Conservation (phyloP, 2,113 vertebrate species). For the Herpailurus yagouaroundi region DNA sequence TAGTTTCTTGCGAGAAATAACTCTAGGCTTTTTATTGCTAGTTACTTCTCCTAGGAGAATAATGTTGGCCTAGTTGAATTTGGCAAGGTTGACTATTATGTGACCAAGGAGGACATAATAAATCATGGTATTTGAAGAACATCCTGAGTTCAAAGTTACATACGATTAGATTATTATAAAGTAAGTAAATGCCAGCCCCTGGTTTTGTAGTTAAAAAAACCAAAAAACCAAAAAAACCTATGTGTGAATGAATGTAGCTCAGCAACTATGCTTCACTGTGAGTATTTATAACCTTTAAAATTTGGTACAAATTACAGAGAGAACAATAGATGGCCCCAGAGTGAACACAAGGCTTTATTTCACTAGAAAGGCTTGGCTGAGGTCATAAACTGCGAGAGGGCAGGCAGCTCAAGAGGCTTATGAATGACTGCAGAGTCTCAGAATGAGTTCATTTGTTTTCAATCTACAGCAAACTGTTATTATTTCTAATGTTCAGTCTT, state of each 20-base stretch:
- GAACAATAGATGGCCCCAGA: slow-evolving; percentile 61
- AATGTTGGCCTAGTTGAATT: slow-evolving; percentile 52
- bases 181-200: slow-evolving; percentile 47
- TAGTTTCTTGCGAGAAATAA: slow-evolving; percentile 28
- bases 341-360: slow-evolving; percentile 74
- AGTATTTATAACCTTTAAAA: slow-evolving; percentile 75
- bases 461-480: slow-evolving; percentile 75
- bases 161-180: slow-evolving; percentile 37
- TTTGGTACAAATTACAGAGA: slow-evolving; percentile 72
- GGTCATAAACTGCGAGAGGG: slow-evolving; percentile 68
- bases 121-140: slow-evolving; percentile 53
- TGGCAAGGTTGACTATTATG: slow-evolving; percentile 54
- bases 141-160: slow-evolving; percentile 58
- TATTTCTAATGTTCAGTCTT: slow-evolving; percentile 76
- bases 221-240: background rate
- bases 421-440: slow-evolving; percentile 55
- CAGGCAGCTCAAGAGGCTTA: slow-evolving; percentile 64
- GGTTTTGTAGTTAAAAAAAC: slow-evolving; percentile 25
- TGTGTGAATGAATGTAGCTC: slow-evolving; percentile 33
- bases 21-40: slow-evolving; percentile 58
- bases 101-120: slow-evolving; percentile 49
- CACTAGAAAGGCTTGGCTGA: slow-evolving; percentile 52
- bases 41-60: slow-evolving; percentile 59
- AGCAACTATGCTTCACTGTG: background rate
- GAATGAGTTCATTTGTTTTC: slow-evolving; percentile 84